Percentiles rank a stretch among this genome's conserved stretches.
These are phyloP conservation scores for Hippoglossus stenolepis DNA, from an alignment of 2,113 vertebrate genomes.

Conservation along the genomic window DNA sequence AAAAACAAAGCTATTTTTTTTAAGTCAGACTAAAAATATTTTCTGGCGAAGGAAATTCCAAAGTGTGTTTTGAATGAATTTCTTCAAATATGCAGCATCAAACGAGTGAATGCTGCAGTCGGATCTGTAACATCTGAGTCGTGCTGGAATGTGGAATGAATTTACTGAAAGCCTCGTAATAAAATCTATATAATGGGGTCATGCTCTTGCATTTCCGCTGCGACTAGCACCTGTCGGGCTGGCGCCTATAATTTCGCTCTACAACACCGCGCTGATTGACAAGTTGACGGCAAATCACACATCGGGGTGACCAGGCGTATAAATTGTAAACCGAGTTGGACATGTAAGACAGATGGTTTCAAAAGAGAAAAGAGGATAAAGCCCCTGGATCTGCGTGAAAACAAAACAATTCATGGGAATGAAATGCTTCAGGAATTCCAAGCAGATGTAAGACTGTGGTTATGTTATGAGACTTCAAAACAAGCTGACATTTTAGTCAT, in stretches of 20 bases:
- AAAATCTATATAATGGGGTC: constrained; percentile 19
- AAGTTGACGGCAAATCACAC: constrained; percentile 64
- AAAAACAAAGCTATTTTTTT: constrained; percentile 17
- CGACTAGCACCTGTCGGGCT: constrained; percentile 42
- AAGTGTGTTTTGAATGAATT: constrained; percentile 5
- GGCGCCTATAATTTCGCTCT: constrained; percentile 48
- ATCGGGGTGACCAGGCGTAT: constrained; percentile 65
- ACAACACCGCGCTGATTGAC: constrained; percentile 60
- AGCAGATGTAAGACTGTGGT: constrained; percentile 52
- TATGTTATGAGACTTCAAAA: constrained; percentile 37
- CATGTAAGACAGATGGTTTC: constrained; percentile 63
- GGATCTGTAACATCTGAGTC: neutral
- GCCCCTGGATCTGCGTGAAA: constrained; percentile 33
- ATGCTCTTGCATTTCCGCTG: neutral
- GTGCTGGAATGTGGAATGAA: neutral
- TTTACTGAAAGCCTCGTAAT: constrained; percentile 34
- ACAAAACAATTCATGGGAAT: constrained; percentile 42
- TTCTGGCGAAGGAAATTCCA: neutral
- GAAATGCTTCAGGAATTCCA: constrained; percentile 54
- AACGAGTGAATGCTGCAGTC: neutral
- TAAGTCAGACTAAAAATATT: constrained; percentile 38
- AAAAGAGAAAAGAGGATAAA: constrained; percentile 31
- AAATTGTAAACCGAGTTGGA: constrained; percentile 58
- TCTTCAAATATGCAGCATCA: neutral
- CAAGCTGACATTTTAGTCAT: constrained; percentile 38